Evolutionary conservation across 1,140 invertebrate genomes (phyloP).

Genomic region (Drosophila triauraria): DNA sequence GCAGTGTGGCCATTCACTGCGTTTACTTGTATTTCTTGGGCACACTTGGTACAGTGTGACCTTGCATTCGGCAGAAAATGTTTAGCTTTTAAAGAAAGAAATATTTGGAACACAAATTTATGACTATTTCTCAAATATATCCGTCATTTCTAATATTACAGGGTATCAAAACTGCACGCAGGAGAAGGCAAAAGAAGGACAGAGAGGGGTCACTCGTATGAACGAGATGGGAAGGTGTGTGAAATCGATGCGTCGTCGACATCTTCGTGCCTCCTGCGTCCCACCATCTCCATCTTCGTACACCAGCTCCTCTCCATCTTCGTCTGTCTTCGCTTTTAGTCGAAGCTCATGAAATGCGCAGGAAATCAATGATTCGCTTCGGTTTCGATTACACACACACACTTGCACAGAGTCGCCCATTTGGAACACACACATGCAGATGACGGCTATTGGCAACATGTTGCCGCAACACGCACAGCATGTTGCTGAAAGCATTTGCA

Average conservation of each 20-base stretch:
- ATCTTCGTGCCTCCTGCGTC: slow-evolving; percentile 28
- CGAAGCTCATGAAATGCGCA: slow-evolving; percentile 82
- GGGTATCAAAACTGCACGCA: slow-evolving; percentile 35
- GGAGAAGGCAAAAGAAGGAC: background rate
- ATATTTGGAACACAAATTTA: too few relatives aligned
- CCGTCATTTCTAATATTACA: slow-evolving; percentile 1
- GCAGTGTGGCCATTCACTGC: too few relatives aligned
- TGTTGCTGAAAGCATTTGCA: slow-evolving; percentile 82
- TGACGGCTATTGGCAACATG: slow-evolving; percentile 51
- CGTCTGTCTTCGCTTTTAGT: slow-evolving; percentile 65
- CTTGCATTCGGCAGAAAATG: background rate
- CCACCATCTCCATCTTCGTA: background rate
- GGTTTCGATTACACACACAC: slow-evolving; percentile 80
- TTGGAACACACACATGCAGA: slow-evolving; percentile 28
- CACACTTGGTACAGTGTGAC: background rate
- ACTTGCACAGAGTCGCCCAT: slow-evolving; percentile 15
- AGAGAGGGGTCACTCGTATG: background rate
- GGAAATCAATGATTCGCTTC: slow-evolving; percentile 83
- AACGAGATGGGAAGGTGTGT: slow-evolving; percentile 44
- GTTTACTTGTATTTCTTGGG: background rate
- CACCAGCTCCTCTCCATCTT: slow-evolving; percentile 6
- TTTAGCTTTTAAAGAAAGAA: background rate
- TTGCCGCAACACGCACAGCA: slow-evolving; percentile 75
- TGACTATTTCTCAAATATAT: background rate
- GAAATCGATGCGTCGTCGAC: slow-evolving; percentile 76